Evolutionary conservation across 2,113 vertebrate genomes (phyloP).

Genomic region (Equus przewalskii): DNA sequence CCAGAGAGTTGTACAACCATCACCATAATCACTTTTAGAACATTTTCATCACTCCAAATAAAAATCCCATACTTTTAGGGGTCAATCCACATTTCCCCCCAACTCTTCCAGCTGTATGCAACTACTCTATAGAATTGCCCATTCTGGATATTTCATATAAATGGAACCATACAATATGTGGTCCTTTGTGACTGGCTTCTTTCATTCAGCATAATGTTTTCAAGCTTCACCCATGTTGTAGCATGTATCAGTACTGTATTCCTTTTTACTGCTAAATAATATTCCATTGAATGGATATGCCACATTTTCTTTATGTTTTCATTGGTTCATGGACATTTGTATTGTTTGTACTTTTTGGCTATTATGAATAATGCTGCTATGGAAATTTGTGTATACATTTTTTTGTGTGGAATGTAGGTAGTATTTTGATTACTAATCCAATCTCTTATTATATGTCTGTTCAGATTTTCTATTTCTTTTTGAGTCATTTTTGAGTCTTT

Average conservation of each 20-base stretch:
- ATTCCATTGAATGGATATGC: neutral
- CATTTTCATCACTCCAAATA: neutral
- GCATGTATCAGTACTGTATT: neutral
- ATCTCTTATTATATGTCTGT: neutral
- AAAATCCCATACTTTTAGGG: neutral
- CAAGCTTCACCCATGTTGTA: neutral
- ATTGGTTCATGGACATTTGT: neutral
- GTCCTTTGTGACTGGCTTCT: neutral
- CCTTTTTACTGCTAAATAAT: slow-evolving; percentile 27
- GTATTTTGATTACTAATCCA: neutral
- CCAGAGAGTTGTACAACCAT: neutral
- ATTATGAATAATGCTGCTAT: neutral
- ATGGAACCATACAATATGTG: slow-evolving; percentile 22
- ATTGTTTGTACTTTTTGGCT: neutral
- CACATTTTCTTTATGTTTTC: neutral
- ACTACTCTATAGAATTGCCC: neutral
- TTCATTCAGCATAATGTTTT: slow-evolving; percentile 18
- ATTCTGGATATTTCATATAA: neutral
- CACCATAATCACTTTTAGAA: slow-evolving; percentile 3
- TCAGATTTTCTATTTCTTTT: neutral
- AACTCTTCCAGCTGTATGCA: neutral
- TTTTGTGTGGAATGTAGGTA: neutral
- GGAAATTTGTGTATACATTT: neutral
- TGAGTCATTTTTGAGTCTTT: neutral
- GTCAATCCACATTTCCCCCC: neutral